A percentile compares a stretch with the other conserved stretches of the same genome.
Conservation (phyloP, 2,888 invertebrate genomes). For the Caenorhabditis plicata region DNA sequence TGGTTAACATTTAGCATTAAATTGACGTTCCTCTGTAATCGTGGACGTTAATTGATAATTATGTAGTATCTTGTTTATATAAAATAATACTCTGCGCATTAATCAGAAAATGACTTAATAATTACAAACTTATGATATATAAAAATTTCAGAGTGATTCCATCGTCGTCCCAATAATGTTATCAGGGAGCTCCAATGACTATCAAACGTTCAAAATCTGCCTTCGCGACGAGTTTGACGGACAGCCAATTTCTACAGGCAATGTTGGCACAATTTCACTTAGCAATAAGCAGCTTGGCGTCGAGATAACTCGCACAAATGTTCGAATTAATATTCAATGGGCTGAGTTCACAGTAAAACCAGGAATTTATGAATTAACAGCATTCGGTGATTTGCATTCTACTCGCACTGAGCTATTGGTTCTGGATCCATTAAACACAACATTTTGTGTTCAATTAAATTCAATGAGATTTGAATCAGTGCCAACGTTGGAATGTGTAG, state of each 20-base stretch:
- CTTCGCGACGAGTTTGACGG: constrained; percentile 33
- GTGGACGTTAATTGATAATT: no score
- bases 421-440: constrained; percentile 17
- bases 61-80: no score
- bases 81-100: no score
- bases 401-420: constrained; percentile 7
- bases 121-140: no score
- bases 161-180: no score
- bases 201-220: constrained; percentile 24
- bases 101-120: no score
- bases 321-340: constrained; percentile 30
- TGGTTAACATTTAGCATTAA: no score
- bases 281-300: constrained; percentile 18
- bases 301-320: constrained; percentile 5
- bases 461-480: constrained; percentile 12
- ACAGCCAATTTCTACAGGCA: constrained; percentile 3
- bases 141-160: no score
- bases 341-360: constrained; percentile 22
- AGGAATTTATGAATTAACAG: constrained; percentile 15
- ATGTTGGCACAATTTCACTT: constrained; percentile 19
- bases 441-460: constrained; percentile 24
- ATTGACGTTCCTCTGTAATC: no score
- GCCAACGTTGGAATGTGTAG: constrained; percentile 14
- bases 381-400: constrained; percentile 13
- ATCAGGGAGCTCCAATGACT: constrained; percentile 5